A percentile compares a stretch with the other conserved stretches of the same genome.
phyloP scores from a whole-genome alignment of 2,797 vertebrate genomes.

The Sebastes hubbsi region DNA sequence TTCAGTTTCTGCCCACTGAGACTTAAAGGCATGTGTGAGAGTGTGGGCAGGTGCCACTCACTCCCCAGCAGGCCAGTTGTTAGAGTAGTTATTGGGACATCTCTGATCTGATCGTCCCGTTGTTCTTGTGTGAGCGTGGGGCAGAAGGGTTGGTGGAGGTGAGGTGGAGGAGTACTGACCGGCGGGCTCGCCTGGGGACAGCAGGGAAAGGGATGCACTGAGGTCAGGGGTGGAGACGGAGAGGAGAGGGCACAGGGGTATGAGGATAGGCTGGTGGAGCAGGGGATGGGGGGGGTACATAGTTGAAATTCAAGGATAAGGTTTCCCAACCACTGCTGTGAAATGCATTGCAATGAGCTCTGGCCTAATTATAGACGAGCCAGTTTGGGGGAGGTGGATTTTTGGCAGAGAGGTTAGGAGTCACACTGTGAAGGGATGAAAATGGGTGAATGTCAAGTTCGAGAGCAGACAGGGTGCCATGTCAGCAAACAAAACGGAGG shows the following conservation, averaged over 20 bases:
- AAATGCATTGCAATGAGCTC: slow-evolving; percentile 74
- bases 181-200: slow-evolving; percentile 29
- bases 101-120: slow-evolving; percentile 1
- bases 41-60: slow-evolving; percentile 29
- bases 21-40: slow-evolving; percentile 36
- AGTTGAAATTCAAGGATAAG: slow-evolving; percentile 81
- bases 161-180: not conserved
- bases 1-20: slow-evolving; percentile 68
- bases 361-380: slow-evolving; percentile 80
- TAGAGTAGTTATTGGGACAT: slow-evolving; percentile 15
- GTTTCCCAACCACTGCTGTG: slow-evolving; percentile 81
- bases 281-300: slow-evolving; percentile 43
- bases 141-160: not conserved
- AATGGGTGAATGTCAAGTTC: slow-evolving; percentile 59
- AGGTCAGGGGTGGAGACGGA: slow-evolving; percentile 54
- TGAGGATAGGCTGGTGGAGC: slow-evolving; percentile 44
- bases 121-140: not conserved
- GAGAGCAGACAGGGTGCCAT: slow-evolving; percentile 31
- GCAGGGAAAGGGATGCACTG: slow-evolving; percentile 38
- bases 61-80: not conserved
- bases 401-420: slow-evolving; percentile 52
- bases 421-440: slow-evolving; percentile 49
- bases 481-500: slow-evolving; percentile 37
- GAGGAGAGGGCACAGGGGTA: slow-evolving; percentile 39
- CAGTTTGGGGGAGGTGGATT: slow-evolving; percentile 29